These are phyloP conservation scores for Silurus lanzhouensis DNA, from an alignment of 2,797 vertebrate species.

Conservation along the genomic window DNA sequence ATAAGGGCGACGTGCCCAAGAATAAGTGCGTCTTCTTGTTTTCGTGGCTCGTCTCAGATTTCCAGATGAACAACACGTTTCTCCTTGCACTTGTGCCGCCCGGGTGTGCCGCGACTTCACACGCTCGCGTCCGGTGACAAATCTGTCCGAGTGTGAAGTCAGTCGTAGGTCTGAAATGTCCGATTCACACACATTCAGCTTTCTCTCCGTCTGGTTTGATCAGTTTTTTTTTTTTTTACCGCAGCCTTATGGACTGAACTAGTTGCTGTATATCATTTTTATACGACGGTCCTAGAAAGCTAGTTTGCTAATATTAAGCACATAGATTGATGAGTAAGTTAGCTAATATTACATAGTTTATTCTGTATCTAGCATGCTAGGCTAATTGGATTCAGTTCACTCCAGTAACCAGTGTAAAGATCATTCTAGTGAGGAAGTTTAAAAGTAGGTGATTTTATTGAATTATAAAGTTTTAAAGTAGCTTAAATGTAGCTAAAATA, in stretches of 20 bases:
- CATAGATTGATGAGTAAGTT: too few species aligned
- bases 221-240: background rate
- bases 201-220: background rate
- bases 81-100: background rate
- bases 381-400: background rate
- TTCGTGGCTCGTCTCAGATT: background rate
- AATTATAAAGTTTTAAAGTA: background rate
- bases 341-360: background rate
- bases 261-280: background rate
- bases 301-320: background rate
- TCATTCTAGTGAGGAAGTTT: background rate
- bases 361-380: background rate
- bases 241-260: background rate
- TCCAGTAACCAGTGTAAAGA: background rate
- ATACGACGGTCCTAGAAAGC: background rate
- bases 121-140: background rate
- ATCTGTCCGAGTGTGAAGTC: slow-evolving; percentile 30
- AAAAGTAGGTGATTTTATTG: background rate
- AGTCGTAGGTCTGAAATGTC: slow-evolving; percentile 11
- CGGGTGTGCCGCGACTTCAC: background rate
- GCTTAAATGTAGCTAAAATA: background rate
- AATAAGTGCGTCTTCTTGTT: background rate
- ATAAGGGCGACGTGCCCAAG: slow-evolving; percentile 11
- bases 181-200: slow-evolving; percentile 4
- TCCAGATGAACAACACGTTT: slow-evolving; percentile 6